A percentile compares a stretch with the other conserved stretches of the same genome.
These are phyloP conservation scores for Solenodon paradoxus DNA, from an alignment of 2,113 vertebrate genomes.

Conservation along the genomic window DNA sequence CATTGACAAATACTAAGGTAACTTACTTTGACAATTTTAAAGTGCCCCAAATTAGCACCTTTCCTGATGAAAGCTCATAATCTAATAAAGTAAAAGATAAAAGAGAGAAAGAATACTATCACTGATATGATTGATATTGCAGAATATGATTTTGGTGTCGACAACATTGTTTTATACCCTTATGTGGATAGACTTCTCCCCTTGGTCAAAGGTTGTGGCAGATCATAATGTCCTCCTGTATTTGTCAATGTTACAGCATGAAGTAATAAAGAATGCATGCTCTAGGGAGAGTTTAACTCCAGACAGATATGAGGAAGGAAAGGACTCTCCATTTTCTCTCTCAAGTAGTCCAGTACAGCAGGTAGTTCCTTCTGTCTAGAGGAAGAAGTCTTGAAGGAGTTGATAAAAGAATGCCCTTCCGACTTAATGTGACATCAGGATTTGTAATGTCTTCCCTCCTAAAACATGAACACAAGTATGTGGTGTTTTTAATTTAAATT, in stretches of 20 bases:
- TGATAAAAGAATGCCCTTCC: background rate
- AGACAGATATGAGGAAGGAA: background rate
- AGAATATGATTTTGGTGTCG: background rate
- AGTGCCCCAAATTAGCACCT: background rate
- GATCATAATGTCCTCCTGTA: fast-evolving
- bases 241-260: background rate
- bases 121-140: background rate
- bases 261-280: background rate
- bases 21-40: background rate
- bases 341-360: background rate
- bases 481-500: background rate
- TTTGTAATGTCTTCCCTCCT: background rate
- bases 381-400: background rate
- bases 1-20: background rate
- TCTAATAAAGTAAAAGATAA: background rate
- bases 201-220: background rate
- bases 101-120: background rate
- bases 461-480: background rate
- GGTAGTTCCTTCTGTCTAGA: background rate
- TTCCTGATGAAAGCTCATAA: background rate
- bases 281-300: background rate
- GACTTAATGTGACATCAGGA: fast-evolving
- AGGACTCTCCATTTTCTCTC: fast-evolving
- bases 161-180: background rate
- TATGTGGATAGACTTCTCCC: background rate